Percentiles rank a stretch among this genome's conserved stretches.
Evolutionary conservation across 2,113 vertebrate genomes (phyloP).

Genomic region (Hydropotes inermis): DNA sequence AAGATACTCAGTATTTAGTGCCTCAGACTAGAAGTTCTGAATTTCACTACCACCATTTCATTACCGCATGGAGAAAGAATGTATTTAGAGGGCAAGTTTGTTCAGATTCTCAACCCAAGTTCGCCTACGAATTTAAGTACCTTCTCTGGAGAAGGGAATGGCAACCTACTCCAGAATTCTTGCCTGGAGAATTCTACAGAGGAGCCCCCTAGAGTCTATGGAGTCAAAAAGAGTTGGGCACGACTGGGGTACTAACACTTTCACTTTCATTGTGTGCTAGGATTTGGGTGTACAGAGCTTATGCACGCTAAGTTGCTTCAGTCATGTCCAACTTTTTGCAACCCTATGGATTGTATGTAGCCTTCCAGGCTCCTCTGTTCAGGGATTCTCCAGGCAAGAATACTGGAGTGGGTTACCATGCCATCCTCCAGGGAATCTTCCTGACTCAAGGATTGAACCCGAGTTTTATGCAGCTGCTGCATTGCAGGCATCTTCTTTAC

Average conservation of each 20-base stretch:
- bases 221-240: neutral
- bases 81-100: neutral
- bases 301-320: neutral
- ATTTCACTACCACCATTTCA: neutral
- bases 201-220: neutral
- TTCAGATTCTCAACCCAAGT: neutral
- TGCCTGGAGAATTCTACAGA: neutral
- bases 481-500: neutral
- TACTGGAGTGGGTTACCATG: neutral
- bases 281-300: neutral
- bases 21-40: neutral
- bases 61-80: neutral
- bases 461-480: neutral
- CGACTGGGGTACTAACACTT: neutral
- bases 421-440: neutral
- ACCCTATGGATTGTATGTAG: neutral
- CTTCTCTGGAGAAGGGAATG: neutral
- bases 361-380: neutral
- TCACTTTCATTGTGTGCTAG: neutral
- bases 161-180: neutral
- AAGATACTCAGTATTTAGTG: neutral
- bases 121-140: neutral
- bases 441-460: neutral
- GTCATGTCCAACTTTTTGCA: neutral
- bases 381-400: neutral